phyloP scores from a whole-genome alignment of 1,140 invertebrate species.

The Drosophila elegans region DNA sequence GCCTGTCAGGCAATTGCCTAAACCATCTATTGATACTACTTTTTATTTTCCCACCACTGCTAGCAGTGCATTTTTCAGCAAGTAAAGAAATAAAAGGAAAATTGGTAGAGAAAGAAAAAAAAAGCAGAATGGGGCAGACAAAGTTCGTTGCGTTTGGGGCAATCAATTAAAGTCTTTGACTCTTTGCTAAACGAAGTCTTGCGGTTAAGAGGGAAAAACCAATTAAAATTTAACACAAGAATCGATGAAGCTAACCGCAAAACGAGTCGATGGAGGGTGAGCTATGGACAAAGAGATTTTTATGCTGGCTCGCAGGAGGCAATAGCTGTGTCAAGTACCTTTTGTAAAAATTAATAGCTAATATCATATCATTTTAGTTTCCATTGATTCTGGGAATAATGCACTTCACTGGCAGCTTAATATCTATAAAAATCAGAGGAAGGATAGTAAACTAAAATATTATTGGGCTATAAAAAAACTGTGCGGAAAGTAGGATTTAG shows the following conservation, averaged over 20 bases:
- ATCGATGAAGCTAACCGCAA: constrained; percentile 58
- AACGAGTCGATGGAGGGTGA: not conserved
- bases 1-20: constrained; percentile 52
- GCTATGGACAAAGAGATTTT: constrained; percentile 20
- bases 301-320: constrained; percentile 10
- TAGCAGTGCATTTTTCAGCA: constrained; percentile 22
- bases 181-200: constrained; percentile 42
- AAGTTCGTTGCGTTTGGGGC: constrained; percentile 30
- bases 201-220: constrained; percentile 56
- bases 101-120: constrained; percentile 5
- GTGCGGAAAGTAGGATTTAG: not conserved
- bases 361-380: constrained; percentile 11
- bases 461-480: too few relatives aligned
- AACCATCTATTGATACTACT: constrained; percentile 35
- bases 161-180: constrained; percentile 54
- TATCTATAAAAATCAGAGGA: not conserved
- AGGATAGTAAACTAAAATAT: too few relatives aligned
- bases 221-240: constrained; percentile 72
- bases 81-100: constrained; percentile 11
- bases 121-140: constrained; percentile 5
- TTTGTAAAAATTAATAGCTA: constrained; percentile 9
- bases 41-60: constrained; percentile 5
- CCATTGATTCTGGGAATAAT: not conserved
- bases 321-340: not conserved
- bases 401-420: not conserved